Base-by-base conservation (phyloP, 2,797 vertebrate species). In the Lutjanus campechanus region DNA sequence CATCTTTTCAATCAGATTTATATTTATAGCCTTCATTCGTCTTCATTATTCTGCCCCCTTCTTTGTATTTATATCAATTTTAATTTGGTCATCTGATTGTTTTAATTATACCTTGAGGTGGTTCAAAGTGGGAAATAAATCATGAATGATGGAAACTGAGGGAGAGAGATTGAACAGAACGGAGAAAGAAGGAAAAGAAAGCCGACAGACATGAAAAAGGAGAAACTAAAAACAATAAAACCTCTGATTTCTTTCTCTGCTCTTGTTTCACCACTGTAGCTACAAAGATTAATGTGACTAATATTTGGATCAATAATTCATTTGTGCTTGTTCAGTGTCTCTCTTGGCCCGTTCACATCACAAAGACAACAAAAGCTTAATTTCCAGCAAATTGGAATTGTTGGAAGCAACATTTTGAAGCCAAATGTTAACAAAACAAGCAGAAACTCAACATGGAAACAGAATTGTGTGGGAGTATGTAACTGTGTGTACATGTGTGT, bases 271-370 rank as follows among this genome's bases (percentile, higher is more conserved):
- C 15, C 50, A 20, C 19, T 5, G 19, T 1, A 50, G 17, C 67
- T 29, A 4, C 36, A 56, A 12, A 61, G 10, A 76, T 51, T 51
- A 69, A 69, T 73, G 60, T 0, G n/a, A 56, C 19, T 19, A n/a
- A 74, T 50, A 41, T 66, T 11, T 29, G 49, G 44, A 81, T 82
- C 70, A 60, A 72, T 72, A 73, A 49, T 49, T 73, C 17, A 71
- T 69, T 56, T 36, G 1, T 22, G 19, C 12, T 17, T 16, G n/a
- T 50, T 53, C 46, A 11, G 25, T 2, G 1, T 40, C 55, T 47
- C 11, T 13, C 12, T 10, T 4, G 4, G 2, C 29, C 19, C 4
- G 3, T n/a, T 8, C 0, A 55, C 17, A 2, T 16, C 7, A 7
- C 3, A 20, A 10, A 61, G 15, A 66, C 29, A 61, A 20, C 44